These are phyloP conservation scores for Cheilosia scutellata DNA, from an alignment of 2,888 invertebrate genomes.

Conservation along the genomic window DNA sequence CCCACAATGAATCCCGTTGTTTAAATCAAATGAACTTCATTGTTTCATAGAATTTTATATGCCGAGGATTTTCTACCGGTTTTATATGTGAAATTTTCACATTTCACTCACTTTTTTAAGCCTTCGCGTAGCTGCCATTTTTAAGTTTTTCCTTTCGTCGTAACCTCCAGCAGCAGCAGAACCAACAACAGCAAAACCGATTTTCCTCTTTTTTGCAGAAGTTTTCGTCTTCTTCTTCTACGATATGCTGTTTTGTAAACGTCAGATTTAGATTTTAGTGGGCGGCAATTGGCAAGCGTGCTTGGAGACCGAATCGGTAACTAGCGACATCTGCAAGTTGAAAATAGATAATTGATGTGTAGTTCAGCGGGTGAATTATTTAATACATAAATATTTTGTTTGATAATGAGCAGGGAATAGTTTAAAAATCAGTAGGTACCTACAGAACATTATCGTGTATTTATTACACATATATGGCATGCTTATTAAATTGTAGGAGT, in stretches of 20 bases:
- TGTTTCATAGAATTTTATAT: background rate
- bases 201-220: slow-evolving; percentile 59
- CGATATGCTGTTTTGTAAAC: slow-evolving; percentile 57
- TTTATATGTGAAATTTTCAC: background rate
- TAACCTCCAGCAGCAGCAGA: slow-evolving; percentile 65
- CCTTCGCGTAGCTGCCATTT: slow-evolving; percentile 76
- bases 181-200: slow-evolving; percentile 61
- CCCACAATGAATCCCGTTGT: background rate
- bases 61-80: no score
- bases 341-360: background rate
- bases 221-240: no score
- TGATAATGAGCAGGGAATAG: no score
- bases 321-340: slow-evolving; percentile 50
- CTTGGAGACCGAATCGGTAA: background rate
- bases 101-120: slow-evolving; percentile 68
- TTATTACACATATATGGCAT: no score
- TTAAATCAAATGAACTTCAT: background rate
- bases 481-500: no score
- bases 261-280: slow-evolving; percentile 48
- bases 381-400: background rate
- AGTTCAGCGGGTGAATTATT: background rate
- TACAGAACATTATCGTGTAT: no score
- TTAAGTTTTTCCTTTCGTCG: slow-evolving; percentile 58
- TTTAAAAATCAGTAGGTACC: no score
- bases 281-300: slow-evolving; percentile 35